Evolutionary conservation across 35 echinoderm and acorn worm species (phyloP), one percentile per base, ranked within the genome.

Genomic region (Strongylocentrotus purpuratus): DNA sequence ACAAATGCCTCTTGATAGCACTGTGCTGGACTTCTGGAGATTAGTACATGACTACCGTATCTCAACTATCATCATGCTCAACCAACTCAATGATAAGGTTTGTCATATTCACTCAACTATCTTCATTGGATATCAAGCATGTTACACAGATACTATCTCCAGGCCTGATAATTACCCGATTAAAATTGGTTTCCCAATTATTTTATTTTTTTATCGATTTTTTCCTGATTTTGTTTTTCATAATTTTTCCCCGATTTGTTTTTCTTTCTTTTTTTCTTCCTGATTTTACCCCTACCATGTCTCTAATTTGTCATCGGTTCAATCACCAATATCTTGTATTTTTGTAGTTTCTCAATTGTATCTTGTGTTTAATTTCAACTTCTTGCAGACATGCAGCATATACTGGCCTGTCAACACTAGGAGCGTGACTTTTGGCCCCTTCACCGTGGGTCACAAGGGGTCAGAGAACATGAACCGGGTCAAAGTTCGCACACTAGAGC

Each of bases 1-100:
- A 33, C 98, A 99, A 86, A 96, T 95, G 94, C 98, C 98, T 17
- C 61, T 99, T 61, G 33, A 55, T 25, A 94, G 88, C 55, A 99
- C 97, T 6, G 94, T 99, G 33, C n/a, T 96, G 17, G 98, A 99
- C 70, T 99, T 99, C 71, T 99, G 98, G 98, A 95, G 98, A 46
- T 90, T 99, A 95, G 60, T 99, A 2, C 95, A 95, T 92, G 98
- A 99, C 61, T 98, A 99, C 94, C 96, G 94, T 35, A 95, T 96
- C 9, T 45, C 58, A 8, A 86, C 93, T 35, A 97, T 99, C 33
- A 95, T 98, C 85, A 98, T 98, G 96, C 87, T 99, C 15, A 99
- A 98, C 95, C 33, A 96, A 33, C 45, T 96, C 48, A 58, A 13
- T 32, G 91, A 93, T 28, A 58, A 93, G 91, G 91, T 93, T 5